Base-by-base conservation (phyloP, 2,797 vertebrate genomes). In the Babyrousa celebensis region DNA sequence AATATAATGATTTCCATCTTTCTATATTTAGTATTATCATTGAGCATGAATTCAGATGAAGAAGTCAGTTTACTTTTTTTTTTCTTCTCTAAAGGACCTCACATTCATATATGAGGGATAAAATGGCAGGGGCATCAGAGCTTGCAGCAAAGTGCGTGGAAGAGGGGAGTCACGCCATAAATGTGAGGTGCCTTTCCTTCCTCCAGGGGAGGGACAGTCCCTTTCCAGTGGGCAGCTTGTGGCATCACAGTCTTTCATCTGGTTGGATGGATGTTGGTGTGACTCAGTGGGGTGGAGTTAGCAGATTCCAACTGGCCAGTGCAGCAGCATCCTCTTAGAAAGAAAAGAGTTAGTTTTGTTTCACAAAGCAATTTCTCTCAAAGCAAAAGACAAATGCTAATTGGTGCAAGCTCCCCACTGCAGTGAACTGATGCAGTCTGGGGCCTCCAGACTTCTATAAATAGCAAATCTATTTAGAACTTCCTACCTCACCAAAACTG, bases 381-480 rank as follows among this genome's bases (percentile, higher is more conserved):
- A 90, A 96, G 94, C 89, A 43, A 21, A 82, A 91, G 91, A 68
- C 56, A 72, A 77, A 60, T 56, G 74, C 68, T 92, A 75, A 82
- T 94, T 77, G 65, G 78, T 74, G 40, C 9, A 8, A 43, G n/a
- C 29, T 92, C 82, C 36, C 25, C 5, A 27, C 63, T 0, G 0
- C 74, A 78, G 74, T 25, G 74, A 86, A 23, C 20, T 87, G 25
- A 65, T 0, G 17, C 48, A 21, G 60, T 79, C 63, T 72, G 79
- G 94, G 68, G 40, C 92, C 52, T 67, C 68, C 8, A 63, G 92
- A 62, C 88, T 65, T 79, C 96, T 94, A 56, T 92, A 97, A 94
- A 79, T 95, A 97, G 96, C 68, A 85, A 20, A 79, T 91, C 95
- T 95, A 29, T 94, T 94, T 89, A 86, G 65, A 84, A 78, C 79